These are phyloP conservation scores for Hoplias malabaricus DNA, from an alignment of 2,113 vertebrate genomes.

Conservation along the genomic window DNA sequence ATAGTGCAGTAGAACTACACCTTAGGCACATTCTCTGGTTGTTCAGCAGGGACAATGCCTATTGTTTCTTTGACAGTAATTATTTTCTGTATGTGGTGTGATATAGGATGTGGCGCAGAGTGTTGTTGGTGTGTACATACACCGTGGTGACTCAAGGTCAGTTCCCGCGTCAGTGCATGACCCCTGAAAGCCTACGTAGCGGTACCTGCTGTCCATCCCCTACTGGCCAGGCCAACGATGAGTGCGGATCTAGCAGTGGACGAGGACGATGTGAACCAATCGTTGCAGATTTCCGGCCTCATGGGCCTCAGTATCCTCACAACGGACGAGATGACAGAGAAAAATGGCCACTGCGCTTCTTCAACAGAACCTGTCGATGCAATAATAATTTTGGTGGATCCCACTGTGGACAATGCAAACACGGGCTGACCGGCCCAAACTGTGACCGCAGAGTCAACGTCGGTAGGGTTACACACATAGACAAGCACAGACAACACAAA, in stretches of 20 bases:
- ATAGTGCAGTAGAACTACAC: neutral
- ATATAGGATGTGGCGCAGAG: constrained; percentile 52
- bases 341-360: constrained; percentile 90
- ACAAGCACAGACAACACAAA: neutral
- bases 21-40: neutral
- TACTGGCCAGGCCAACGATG: constrained; percentile 67
- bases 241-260: constrained; percentile 71
- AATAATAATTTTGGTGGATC: constrained; percentile 86
- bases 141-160: constrained; percentile 69
- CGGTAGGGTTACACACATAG: constrained; percentile 34
- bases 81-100: neutral
- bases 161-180: constrained; percentile 87
- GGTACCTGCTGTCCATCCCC: constrained; percentile 88
- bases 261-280: constrained; percentile 83
- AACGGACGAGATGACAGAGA: constrained; percentile 88
- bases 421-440: constrained; percentile 79
- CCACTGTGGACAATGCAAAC: constrained; percentile 84
- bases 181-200: constrained; percentile 69
- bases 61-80: neutral
- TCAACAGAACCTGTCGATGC: constrained; percentile 87
- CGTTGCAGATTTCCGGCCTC: constrained; percentile 66
- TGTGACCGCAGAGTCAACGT: constrained; percentile 73
- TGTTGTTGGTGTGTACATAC: constrained; percentile 53
- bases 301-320: constrained; percentile 88
- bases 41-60: neutral